Conservation (phyloP, 2,113 vertebrate species). For the Laticauda laticaudata region DNA sequence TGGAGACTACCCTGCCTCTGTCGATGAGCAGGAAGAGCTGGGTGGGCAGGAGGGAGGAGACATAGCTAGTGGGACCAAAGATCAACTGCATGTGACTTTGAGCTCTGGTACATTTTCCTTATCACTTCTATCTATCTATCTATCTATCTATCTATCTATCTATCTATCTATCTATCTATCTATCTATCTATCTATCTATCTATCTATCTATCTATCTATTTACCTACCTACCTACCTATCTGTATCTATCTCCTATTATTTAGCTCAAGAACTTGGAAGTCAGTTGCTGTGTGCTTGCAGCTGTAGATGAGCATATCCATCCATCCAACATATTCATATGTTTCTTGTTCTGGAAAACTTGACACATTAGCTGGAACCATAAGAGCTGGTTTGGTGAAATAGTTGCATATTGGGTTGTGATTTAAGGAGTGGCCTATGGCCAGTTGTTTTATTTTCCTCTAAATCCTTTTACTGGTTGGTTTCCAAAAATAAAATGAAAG, state of each 20-base stretch:
- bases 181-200: background rate
- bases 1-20: background rate
- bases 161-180: background rate
- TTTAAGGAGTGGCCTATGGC: background rate
- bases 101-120: background rate
- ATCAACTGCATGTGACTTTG: background rate
- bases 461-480: background rate
- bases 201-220: background rate
- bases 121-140: background rate
- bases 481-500: background rate
- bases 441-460: background rate
- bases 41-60: background rate
- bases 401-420: background rate
- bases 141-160: too few species aligned
- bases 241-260: background rate
- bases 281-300: background rate
- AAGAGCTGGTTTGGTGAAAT: background rate
- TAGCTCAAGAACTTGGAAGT: background rate
- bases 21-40: background rate
- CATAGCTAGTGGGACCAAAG: background rate
- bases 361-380: background rate
- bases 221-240: background rate
- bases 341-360: background rate
- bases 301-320: background rate
- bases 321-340: too few species aligned